Percentiles rank a stretch among this genome's conserved stretches.
These are phyloP conservation scores for Brachylomia viminalis DNA, from an alignment of 2,888 invertebrate species.

Conservation along the genomic window DNA sequence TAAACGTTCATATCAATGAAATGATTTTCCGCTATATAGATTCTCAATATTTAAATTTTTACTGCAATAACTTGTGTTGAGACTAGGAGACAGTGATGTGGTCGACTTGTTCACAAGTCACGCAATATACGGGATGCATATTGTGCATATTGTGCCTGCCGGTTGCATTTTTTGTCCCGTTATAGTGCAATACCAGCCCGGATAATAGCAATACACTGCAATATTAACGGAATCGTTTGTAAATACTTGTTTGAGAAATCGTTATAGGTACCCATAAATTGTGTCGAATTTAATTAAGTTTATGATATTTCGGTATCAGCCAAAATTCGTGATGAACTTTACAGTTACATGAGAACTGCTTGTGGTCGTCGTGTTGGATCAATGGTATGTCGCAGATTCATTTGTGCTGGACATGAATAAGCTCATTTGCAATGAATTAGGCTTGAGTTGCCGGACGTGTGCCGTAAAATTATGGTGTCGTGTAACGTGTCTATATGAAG, in stretches of 20 bases:
- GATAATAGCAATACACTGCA: conserved; percentile 43
- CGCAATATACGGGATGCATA: conserved; percentile 41
- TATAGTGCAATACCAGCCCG: conserved; percentile 38
- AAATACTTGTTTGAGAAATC: conserved; percentile 66
- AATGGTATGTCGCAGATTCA: conserved; percentile 45
- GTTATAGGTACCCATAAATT: conserved; percentile 63
- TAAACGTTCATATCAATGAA: conserved; percentile 63
- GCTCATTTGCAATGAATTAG: conserved; percentile 61
- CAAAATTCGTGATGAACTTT: conserved; percentile 61
- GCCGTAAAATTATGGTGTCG: conserved; percentile 70
- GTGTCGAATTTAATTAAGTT: conserved; percentile 68
- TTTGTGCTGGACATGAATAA: conserved; percentile 68
- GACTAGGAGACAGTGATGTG: conserved; percentile 45
- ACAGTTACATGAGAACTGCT: conserved; percentile 40
- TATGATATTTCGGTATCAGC: conserved; percentile 66
- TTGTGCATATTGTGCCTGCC: conserved; percentile 14
- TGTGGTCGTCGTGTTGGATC: conserved; percentile 30
- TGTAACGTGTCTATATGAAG: conserved; percentile 70
- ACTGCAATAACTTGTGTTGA: conserved; percentile 44
- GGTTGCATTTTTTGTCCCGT: conserved; percentile 22
- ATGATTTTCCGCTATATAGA: conserved; percentile 47
- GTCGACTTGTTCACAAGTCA: conserved; percentile 29
- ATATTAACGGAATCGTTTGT: conserved; percentile 66
- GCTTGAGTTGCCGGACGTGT: conserved; percentile 66
- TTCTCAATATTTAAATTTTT: conserved; percentile 57